phyloP scores from a whole-genome alignment of 1,140 invertebrate species.

The Mamestra configurata region DNA sequence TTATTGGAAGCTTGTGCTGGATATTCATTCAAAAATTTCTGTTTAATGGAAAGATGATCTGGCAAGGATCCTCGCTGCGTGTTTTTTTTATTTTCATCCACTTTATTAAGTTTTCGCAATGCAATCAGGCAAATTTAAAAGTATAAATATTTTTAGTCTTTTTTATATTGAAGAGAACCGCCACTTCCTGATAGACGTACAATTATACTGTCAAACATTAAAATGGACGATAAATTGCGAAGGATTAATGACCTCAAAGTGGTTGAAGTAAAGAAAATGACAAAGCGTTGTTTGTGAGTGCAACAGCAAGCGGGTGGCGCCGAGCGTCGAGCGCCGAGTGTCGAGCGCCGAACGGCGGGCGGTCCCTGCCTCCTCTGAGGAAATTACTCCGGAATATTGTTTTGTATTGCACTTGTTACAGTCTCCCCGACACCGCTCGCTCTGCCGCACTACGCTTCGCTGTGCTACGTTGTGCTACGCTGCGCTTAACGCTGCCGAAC shows the following conservation, averaged over 20 bases:
- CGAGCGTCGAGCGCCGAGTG: constrained; percentile 29
- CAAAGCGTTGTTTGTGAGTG: constrained; percentile 55
- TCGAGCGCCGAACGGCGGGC: constrained; percentile 33
- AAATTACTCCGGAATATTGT: constrained; percentile 66
- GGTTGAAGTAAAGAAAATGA: constrained; percentile 57
- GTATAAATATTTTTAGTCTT: background rate
- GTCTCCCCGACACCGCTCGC: constrained; percentile 23
- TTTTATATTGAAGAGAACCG: background rate
- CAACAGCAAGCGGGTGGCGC: constrained; percentile 45
- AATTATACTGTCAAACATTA: constrained; percentile 22
- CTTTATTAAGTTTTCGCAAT: background rate
- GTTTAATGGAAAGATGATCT: constrained; percentile 3
- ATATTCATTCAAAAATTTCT: constrained; percentile 12
- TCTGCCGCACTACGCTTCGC: constrained; percentile 15
- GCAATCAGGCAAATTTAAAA: background rate
- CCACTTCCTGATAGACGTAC: background rate
- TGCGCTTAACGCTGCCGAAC: constrained; percentile 34
- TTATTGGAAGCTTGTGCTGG: constrained; percentile 32
- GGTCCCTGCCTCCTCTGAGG: constrained; percentile 54
- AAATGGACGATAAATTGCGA: constrained; percentile 21
- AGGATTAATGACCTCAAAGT: constrained; percentile 46
- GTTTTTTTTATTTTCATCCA: constrained; percentile 11
- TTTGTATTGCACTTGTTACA: constrained; percentile 61
- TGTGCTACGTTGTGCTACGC: too few species aligned
- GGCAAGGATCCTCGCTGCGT: background rate